These are phyloP conservation scores for Lacanobia wlatinum DNA, from an alignment of 2,888 invertebrate species.

Conservation along the genomic window DNA sequence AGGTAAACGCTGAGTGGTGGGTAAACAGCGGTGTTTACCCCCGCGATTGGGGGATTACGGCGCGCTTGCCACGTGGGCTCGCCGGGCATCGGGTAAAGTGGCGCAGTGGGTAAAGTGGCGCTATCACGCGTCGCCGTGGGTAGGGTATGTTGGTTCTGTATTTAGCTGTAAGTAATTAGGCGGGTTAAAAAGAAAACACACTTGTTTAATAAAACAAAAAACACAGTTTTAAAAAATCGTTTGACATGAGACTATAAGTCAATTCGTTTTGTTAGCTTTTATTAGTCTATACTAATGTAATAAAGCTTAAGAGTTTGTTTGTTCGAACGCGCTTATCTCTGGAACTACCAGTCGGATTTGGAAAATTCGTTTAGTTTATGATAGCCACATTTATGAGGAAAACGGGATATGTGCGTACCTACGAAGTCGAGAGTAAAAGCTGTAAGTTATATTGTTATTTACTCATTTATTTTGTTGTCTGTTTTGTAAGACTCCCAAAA, in stretches of 20 bases:
- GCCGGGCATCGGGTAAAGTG: constrained; percentile 40
- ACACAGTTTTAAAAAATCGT: background rate
- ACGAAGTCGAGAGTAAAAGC: no score
- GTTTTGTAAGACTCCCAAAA: no score
- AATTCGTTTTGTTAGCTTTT: no score
- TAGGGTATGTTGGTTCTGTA: constrained; percentile 14
- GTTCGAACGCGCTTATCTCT: no score
- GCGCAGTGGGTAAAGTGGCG: background rate
- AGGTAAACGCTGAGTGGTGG: constrained; percentile 65
- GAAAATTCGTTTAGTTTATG: no score
- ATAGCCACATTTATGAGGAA: no score
- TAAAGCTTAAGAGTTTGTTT: no score
- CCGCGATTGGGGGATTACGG: constrained; percentile 67
- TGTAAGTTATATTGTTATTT: no score
- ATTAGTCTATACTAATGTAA: no score
- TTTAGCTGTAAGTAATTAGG: constrained; percentile 28
- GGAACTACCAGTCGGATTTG: no score
- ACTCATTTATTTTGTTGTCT: no score
- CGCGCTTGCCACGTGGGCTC: constrained; percentile 45
- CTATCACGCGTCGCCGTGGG: constrained; percentile 21
- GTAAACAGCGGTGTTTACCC: constrained; percentile 66
- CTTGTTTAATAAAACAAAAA: background rate
- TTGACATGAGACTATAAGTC: background rate
- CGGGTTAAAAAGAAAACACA: background rate
- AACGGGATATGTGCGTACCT: no score